These are phyloP conservation scores for Chitala chitala DNA, from an alignment of 2,113 vertebrate genomes.

Conservation along the genomic window DNA sequence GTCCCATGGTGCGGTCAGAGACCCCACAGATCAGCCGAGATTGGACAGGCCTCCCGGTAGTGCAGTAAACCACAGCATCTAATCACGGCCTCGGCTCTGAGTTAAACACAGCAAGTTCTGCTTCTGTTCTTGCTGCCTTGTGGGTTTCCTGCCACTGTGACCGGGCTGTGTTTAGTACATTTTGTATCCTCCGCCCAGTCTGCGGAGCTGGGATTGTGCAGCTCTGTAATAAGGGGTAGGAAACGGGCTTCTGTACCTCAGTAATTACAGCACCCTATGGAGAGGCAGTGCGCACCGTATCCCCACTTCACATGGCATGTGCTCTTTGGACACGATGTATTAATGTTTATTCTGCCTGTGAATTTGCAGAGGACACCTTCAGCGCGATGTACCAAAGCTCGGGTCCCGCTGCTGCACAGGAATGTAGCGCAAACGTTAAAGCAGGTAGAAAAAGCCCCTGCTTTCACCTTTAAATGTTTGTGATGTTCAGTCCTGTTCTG, in stretches of 20 bases:
- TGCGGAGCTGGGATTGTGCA: not conserved
- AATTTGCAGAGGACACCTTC: no score
- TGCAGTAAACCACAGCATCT: not conserved
- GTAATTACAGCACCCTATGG: not conserved
- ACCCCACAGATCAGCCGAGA: constrained; percentile 45
- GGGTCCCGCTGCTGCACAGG: no score
- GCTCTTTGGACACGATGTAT: no score
- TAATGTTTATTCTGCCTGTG: not conserved
- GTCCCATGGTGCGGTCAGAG: constrained; percentile 42
- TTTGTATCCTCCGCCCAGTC: constrained; percentile 19
- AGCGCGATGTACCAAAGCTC: no score
- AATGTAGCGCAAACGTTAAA: no score
- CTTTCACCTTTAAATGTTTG: no score
- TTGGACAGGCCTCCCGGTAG: constrained; percentile 1
- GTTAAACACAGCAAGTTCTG: no score
- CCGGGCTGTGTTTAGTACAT: constrained; percentile 19
- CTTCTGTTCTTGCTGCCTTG: not conserved
- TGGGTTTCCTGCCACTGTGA: no score
- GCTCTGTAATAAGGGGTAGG: constrained; percentile 19
- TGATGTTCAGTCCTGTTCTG: no score
- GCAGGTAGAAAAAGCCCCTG: no score
- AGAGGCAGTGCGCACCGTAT: not conserved
- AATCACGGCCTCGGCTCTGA: not conserved
- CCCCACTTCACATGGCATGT: no score
- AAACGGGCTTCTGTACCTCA: not conserved